A percentile compares a stretch with the other conserved stretches of the same genome.
These are phyloP conservation scores for Drosophila obscura DNA, from an alignment of 1,140 invertebrate species.

Conservation along the genomic window DNA sequence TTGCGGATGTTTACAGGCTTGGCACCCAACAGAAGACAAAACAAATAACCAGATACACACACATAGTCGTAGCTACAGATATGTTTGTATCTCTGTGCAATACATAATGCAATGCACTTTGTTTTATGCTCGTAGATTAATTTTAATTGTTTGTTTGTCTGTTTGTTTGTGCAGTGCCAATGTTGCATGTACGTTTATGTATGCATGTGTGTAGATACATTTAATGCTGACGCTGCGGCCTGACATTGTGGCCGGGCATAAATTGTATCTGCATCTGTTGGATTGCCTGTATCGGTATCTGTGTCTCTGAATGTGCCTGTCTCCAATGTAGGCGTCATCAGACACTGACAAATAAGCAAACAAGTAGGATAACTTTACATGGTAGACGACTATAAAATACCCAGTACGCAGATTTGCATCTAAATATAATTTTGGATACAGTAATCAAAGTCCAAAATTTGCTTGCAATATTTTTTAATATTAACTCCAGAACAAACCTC, in stretches of 20 bases:
- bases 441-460: too few relatives aligned
- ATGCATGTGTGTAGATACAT: constrained; percentile 36
- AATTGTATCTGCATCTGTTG: constrained; percentile 60
- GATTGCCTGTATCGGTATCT: constrained; percentile 34
- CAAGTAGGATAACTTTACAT: not conserved
- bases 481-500: too few relatives aligned
- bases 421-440: too few relatives aligned
- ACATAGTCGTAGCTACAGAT: constrained; percentile 27
- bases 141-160: constrained; percentile 78
- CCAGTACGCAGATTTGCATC: too few relatives aligned
- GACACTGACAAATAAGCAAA: constrained; percentile 35
- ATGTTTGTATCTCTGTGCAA: constrained; percentile 4
- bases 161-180: constrained; percentile 63
- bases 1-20: constrained; percentile 81
- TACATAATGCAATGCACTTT: constrained; percentile 76
- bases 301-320: constrained; percentile 32
- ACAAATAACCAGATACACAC: constrained; percentile 47
- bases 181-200: constrained; percentile 57
- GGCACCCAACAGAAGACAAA: constrained; percentile 69
- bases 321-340: constrained; percentile 42
- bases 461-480: too few relatives aligned
- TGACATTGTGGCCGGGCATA: constrained; percentile 34
- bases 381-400: too few relatives aligned
- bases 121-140: constrained; percentile 79
- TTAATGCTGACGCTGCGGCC: constrained; percentile 53